Conservation (phyloP, 2,113 vertebrate genomes). For the Chloropsis cyanopogon region DNA sequence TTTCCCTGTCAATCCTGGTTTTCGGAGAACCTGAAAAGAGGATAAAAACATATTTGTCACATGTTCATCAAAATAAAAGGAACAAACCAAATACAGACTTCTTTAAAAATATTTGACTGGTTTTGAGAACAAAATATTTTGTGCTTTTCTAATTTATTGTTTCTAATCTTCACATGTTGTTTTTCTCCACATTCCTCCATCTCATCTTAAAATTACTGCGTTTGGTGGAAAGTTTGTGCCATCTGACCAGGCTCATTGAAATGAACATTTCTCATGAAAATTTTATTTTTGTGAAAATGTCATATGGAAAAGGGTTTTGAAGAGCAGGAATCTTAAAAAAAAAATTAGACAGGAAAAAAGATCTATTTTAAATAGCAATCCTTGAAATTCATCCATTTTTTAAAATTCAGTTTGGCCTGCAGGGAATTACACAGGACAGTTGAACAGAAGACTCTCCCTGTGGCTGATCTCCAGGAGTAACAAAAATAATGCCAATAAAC, state of each 20-base stretch:
- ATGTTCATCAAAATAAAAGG: background rate
- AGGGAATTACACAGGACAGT: background rate
- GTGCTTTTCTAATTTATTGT: background rate
- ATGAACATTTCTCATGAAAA: background rate
- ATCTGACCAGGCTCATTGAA: background rate
- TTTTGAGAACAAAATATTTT: background rate
- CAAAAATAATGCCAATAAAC: background rate
- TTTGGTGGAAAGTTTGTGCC: background rate
- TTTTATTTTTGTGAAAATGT: background rate
- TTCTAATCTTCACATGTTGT: rapidly evolving
- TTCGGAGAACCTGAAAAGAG: background rate
- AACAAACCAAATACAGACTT: background rate
- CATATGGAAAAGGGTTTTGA: background rate
- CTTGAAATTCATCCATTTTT: background rate
- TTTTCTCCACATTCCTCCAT: background rate
- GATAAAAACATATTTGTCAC: background rate
- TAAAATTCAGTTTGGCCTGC: background rate
- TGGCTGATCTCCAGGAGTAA: background rate
- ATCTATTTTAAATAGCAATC: background rate
- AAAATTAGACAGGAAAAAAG: background rate
- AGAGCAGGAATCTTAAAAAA: background rate
- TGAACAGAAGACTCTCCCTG: background rate
- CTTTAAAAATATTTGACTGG: background rate
- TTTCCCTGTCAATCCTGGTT: background rate
- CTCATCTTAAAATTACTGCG: background rate